Percentiles rank a stretch among this genome's conserved stretches.
Conservation (phyloP, 2,888 invertebrate species). For the Ophion ventricosus region DNA sequence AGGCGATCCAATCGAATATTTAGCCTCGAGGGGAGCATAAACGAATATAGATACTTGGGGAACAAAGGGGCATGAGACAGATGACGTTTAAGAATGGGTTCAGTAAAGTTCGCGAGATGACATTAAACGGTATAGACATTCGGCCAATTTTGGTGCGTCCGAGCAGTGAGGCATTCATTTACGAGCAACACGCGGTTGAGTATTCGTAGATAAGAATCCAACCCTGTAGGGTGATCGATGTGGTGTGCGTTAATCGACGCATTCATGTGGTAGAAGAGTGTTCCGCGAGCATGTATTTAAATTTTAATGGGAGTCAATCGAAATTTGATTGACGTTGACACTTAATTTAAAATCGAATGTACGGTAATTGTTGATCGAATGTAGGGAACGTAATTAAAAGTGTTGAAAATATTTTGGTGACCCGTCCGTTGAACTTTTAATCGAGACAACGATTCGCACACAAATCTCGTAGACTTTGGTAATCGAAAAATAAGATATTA, state of each 20-base stretch:
- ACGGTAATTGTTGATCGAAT: not conserved
- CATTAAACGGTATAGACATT: conserved; percentile 32
- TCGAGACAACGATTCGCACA: not conserved
- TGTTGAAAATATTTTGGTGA: not conserved
- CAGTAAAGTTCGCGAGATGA: conserved; percentile 31
- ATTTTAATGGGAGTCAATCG: not conserved
- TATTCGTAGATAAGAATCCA: not conserved
- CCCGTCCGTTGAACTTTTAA: not conserved
- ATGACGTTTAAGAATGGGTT: not conserved
- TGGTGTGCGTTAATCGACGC: too few relatives aligned
- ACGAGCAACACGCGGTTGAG: conserved; percentile 9
- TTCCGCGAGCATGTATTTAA: too few relatives aligned
- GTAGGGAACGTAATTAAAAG: not conserved
- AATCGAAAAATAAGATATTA: not conserved
- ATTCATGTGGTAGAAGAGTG: too few relatives aligned
- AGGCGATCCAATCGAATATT: not conserved
- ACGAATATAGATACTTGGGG: not conserved
- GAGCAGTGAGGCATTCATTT: too few relatives aligned
- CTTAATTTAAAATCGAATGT: not conserved
- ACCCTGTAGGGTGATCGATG: not conserved
- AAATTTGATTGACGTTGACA: not conserved
- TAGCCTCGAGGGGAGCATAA: not conserved
- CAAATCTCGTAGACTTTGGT: not conserved
- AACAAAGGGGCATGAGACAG: not conserved
- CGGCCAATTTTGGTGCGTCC: conserved; percentile 28